Base-by-base conservation (phyloP, 2,888 invertebrate genomes). In the Zhuqinia jingwanae region DNA sequence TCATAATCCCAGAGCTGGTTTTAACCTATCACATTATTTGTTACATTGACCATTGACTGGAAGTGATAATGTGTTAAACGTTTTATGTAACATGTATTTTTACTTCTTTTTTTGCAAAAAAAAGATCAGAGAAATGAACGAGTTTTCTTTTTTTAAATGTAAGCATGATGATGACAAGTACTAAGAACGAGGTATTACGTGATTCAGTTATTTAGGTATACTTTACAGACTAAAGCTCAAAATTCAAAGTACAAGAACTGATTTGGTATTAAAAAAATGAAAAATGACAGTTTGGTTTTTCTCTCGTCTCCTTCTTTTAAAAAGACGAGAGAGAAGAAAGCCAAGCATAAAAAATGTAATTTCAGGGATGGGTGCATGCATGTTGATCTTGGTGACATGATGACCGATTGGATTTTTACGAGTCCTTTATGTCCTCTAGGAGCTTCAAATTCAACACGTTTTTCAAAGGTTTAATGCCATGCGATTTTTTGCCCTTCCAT, bases 341-440 rank as follows among this genome's bases (percentile, higher is more conserved):
- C n/a, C n/a, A n/a, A n/a, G n/a, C n/a, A n/a, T n/a, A n/a, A n/a
- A n/a, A n/a, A n/a, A n/a, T n/a, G n/a, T n/a, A n/a, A n/a, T n/a
- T 63, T 65, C 5, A 42, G 25, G 27, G 60, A 15, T 60, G 25
- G 25, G 27, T 60, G 15, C 17, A 17, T 1, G 2, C n/a, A 47
- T 70, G 45, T 68, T 20, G 30, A 53, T 63, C 25, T 78, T 63
- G 30, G 50, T 79, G 79, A 65, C 65, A 79, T 65, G 65, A 45
- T 63, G 65, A 79, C 79, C 79, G 30, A 79, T 65, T 77, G 77
- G 65, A 30, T 50, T 47, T n/a, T 68, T 20, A 13, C 1, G 2
- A 42, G 68, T 20, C 22, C 45, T n/a, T 42, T 42, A 42, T 20
- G 68, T 42, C 42, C 68, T 20, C 42, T 68, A 36, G 13, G 1